Evolutionary conservation across 2,797 vertebrate genomes (phyloP).

Genomic region (Liparis tanakae): DNA sequence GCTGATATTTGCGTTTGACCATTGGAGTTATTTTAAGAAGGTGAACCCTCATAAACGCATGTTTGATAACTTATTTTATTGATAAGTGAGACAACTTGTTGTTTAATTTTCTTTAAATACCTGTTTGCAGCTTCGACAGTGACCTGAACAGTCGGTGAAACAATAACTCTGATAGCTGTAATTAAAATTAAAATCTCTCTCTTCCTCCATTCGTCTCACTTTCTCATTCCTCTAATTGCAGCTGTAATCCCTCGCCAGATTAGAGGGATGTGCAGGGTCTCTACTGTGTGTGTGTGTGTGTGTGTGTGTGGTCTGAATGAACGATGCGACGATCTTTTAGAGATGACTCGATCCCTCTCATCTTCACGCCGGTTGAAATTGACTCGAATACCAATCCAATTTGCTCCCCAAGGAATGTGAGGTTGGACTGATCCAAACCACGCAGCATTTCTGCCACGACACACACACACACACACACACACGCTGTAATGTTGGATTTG

Average conservation of each 20-base stretch:
- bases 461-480: background rate
- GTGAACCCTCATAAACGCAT: background rate
- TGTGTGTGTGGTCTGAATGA: conserved; percentile 40
- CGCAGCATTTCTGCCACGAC: too few species aligned
- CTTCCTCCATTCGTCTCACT: conserved; percentile 17
- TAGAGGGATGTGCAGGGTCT: conserved; percentile 46
- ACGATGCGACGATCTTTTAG: conserved; percentile 34
- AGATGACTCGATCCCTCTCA: conserved; percentile 57
- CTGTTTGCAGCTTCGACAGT: background rate
- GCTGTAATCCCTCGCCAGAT: conserved; percentile 64
- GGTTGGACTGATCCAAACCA: too few species aligned
- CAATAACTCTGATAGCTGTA: conserved; percentile 21
- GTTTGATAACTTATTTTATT: background rate
- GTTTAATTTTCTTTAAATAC: background rate
- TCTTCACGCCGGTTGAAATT: conserved; percentile 34
- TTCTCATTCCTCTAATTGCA: conserved; percentile 69
- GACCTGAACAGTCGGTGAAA: background rate
- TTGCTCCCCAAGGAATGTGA: conserved; percentile 9
- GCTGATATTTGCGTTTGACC: background rate
- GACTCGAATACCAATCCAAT: conserved; percentile 62
- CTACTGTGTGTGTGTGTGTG: conserved; percentile 24
- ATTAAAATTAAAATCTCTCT: conserved; percentile 12
- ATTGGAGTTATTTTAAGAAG: background rate
- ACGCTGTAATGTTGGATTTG: conserved; percentile 11
- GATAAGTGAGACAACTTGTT: background rate